These are phyloP conservation scores for Sigmodon hispidus DNA, from an alignment of 2,113 vertebrate species.

Conservation along the genomic window DNA sequence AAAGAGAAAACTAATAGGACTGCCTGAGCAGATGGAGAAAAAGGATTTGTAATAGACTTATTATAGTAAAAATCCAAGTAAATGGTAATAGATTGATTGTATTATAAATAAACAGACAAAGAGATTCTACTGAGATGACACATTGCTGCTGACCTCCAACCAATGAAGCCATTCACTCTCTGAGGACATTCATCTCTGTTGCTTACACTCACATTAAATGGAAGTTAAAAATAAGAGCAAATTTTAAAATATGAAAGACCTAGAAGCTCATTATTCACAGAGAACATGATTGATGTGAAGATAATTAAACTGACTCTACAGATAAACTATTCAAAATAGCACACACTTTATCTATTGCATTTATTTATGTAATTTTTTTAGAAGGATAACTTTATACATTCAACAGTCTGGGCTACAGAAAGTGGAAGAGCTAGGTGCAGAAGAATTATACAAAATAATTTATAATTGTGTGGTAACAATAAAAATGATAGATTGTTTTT, in stretches of 20 bases:
- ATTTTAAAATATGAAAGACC: not conserved
- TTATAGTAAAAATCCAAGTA: not conserved
- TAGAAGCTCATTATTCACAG: not conserved
- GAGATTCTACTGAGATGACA: not conserved
- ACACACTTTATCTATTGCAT: not conserved
- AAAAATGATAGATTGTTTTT: not conserved
- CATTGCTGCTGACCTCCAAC: not conserved
- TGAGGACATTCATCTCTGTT: not conserved
- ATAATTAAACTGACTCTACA: not conserved
- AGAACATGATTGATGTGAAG: not conserved
- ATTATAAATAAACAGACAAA: not conserved
- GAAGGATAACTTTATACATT: constrained; percentile 69
- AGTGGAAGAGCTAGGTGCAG: not conserved
- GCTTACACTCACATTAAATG: not conserved
- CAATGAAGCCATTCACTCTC: not conserved
- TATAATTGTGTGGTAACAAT: not conserved
- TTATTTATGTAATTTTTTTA: too few relatives aligned
- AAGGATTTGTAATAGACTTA: not conserved
- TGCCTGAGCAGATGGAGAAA: not conserved
- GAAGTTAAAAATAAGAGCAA: not conserved
- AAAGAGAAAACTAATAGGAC: not conserved
- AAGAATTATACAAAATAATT: not conserved
- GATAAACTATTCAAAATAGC: not conserved
- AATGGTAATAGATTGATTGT: not conserved
- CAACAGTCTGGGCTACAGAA: constrained; percentile 77